Conservation (phyloP, 2,797 vertebrate genomes). For the Poeciliopsis paucimaculata region DNA sequence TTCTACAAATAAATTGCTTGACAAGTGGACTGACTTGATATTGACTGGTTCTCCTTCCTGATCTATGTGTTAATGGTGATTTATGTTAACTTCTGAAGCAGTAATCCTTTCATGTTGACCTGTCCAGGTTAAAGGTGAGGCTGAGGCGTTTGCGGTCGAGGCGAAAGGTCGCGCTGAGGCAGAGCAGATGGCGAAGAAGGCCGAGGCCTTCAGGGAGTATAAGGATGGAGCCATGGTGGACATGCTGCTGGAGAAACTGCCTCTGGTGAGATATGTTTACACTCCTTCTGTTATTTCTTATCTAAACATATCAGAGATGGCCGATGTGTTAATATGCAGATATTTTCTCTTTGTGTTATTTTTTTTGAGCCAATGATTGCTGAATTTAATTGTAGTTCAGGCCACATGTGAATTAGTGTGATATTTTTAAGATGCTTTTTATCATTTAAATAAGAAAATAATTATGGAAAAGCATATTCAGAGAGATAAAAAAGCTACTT, state of each 20-base stretch:
- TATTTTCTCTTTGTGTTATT: not conserved
- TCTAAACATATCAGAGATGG: no score
- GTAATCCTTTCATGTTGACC: not conserved
- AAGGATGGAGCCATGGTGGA: constrained; percentile 91
- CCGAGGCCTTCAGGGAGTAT: constrained; percentile 89
- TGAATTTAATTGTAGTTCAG: not conserved
- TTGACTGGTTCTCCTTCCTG: not conserved
- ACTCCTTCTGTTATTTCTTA: not conserved
- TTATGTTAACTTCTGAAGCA: not conserved
- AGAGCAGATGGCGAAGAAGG: constrained; percentile 91
- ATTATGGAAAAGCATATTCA: not conserved
- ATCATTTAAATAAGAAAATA: not conserved
- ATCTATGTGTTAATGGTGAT: no score
- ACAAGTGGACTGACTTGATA: not conserved
- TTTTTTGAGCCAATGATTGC: not conserved
- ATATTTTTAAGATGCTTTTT: not conserved
- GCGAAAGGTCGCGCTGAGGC: constrained; percentile 88
- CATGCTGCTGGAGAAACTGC: constrained; percentile 91
- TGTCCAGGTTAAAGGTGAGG: constrained; percentile 88
- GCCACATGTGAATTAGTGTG: not conserved
- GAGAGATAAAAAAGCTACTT: not conserved
- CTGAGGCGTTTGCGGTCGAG: constrained; percentile 87
- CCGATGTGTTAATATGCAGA: not conserved
- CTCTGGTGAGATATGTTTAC: constrained; percentile 78
- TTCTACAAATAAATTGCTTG: not conserved